Base-by-base conservation (phyloP, 2,888 invertebrate species). In the Dendrolimus houi region DNA sequence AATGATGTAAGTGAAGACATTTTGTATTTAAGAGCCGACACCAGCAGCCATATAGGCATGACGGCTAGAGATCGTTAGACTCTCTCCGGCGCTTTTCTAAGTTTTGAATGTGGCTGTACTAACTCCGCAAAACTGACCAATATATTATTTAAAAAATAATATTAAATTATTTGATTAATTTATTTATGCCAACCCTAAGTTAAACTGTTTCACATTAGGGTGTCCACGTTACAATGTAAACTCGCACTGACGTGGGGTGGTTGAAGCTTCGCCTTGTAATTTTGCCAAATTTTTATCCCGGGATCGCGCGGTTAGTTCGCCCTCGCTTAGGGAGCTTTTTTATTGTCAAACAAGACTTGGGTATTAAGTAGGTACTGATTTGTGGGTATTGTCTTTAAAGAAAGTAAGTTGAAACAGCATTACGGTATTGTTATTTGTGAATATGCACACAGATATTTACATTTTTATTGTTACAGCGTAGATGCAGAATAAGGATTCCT, bases 141-240 rank as follows among this genome's bases (percentile, higher is more conserved):
- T 6, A 12, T 12, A 7, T 12, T n/a, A n/a, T 52, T 12, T 0
- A 52, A 52, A 12, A 52, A 52, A 1, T 6, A 10, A 10, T 2
- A 52, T 10, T 52, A 7, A 12, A 7, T 53, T 9, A 53, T 9
- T 12, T 53, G 13, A 12, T n/a, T 9, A 54, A 58, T 29, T 47
- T 47, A 47, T 47, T 47, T 47, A 29, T 60, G 71, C 1, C 81
- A 87, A 63, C 88, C 89, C 85, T 88, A 75, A 66, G 64, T 76
- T 82, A 83, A 87, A 83, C 78, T 77, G 81, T 77, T 54, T 72
- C 81, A 78, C 85, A 87, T 89, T 89, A 88, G 88, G 87, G 89
- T 87, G 86, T 84, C 83, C 87, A 72, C 79, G 81, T 86, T 87
- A 89, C 89, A 87, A 85, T 86, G 87, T 88, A 86, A 88, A 87